Evolutionary conservation across 2,797 vertebrate genomes (phyloP).

Genomic region (Cephalopachus bancanus): DNA sequence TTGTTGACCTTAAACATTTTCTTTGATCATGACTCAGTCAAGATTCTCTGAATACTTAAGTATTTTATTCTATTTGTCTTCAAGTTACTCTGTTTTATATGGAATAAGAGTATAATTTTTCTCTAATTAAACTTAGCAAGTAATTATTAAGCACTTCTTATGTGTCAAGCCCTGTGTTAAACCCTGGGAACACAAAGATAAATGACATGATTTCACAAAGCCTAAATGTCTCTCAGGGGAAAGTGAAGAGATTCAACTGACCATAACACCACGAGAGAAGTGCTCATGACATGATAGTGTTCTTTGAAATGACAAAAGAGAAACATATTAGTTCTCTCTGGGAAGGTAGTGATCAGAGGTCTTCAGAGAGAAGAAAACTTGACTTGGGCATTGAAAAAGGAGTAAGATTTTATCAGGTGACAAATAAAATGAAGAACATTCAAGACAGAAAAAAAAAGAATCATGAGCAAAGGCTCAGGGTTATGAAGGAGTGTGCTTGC

Average conservation of each 20-base stretch:
- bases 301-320: background rate
- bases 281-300: background rate
- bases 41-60: background rate
- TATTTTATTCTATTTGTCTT: slow-evolving; percentile 54
- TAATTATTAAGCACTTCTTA: background rate
- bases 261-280: background rate
- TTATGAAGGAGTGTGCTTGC: background rate
- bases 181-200: slow-evolving; percentile 33
- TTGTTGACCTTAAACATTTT: background rate
- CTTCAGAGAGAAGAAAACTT: slow-evolving; percentile 14
- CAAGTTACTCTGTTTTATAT: slow-evolving; percentile 52
- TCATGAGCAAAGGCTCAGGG: background rate
- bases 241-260: background rate
- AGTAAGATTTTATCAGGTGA: slow-evolving; percentile 3
- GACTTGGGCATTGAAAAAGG: background rate
- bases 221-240: background rate
- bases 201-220: slow-evolving; percentile 30
- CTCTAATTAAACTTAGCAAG: slow-evolving; percentile 40
- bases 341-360: background rate
- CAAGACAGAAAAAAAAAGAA: background rate
- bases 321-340: background rate
- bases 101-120: background rate
- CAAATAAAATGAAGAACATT: background rate
- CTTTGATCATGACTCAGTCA: slow-evolving; percentile 52
- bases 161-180: background rate